Conservation (phyloP, 1,140 invertebrate species). For the Thaumetopoea pityocampa region DNA sequence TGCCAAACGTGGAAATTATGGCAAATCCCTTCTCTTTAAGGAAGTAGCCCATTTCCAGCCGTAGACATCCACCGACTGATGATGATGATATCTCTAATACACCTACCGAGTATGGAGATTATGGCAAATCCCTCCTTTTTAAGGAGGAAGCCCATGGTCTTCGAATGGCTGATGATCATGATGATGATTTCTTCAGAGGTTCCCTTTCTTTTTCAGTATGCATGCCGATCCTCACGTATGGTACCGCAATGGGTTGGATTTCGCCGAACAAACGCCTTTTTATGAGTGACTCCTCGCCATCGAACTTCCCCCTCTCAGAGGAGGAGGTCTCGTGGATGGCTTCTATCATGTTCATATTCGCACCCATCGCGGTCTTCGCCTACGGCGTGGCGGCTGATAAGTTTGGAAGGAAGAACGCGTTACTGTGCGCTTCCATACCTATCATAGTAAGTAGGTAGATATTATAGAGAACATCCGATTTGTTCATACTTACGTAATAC, state of each 20-base stretch:
- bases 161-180: no score
- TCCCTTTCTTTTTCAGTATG: constrained; percentile 48
- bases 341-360: constrained; percentile 65
- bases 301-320: constrained; percentile 31
- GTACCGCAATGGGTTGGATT: constrained; percentile 65
- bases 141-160: no score
- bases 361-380: constrained; percentile 58
- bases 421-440: constrained; percentile 48
- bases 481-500: no score
- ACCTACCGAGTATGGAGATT: no score
- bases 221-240: constrained; percentile 57
- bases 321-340: constrained; percentile 68
- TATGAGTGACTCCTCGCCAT: constrained; percentile 44
- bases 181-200: no score
- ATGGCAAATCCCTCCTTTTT: no score
- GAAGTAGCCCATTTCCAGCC: no score
- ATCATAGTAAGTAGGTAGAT: constrained; percentile 51
- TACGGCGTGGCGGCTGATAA: constrained; percentile 55
- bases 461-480: background rate
- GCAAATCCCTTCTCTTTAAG: no score
- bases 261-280: constrained; percentile 56
- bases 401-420: constrained; percentile 55
- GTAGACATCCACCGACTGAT: no score
- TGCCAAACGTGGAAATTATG: no score
- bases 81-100: no score